Evolutionary conservation across 2,797 vertebrate species (phyloP).

Genomic region (Hapalemur alaotrensis): DNA sequence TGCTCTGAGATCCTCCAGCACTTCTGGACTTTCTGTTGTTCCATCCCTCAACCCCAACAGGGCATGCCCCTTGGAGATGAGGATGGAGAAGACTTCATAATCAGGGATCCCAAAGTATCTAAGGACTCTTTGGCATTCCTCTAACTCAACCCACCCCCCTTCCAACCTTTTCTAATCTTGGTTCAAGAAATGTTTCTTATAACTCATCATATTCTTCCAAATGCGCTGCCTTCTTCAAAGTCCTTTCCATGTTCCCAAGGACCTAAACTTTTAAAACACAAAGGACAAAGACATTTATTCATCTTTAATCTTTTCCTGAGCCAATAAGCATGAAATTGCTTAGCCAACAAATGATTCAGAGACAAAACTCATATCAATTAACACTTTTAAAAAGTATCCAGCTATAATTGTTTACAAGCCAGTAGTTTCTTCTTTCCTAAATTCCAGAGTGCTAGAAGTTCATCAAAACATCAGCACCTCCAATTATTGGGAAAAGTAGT

Average conservation of each 20-base stretch:
- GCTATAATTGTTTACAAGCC: background rate
- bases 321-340: background rate
- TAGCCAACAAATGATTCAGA: background rate
- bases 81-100: background rate
- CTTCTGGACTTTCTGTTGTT: background rate
- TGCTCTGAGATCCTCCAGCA: background rate
- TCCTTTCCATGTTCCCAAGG: background rate
- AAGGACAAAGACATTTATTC: background rate
- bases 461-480: background rate
- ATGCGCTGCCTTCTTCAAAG: background rate
- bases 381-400: background rate
- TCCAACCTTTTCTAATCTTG: background rate
- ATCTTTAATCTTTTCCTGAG: background rate
- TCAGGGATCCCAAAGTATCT: background rate
- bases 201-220: background rate
- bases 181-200: background rate
- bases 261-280: background rate
- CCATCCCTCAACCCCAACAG: background rate
- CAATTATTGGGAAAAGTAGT: background rate
- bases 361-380: background rate
- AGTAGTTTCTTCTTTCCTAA: background rate
- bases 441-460: background rate
- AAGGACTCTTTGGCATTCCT: background rate
- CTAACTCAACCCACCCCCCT: background rate
- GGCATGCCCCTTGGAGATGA: background rate